Evolutionary conservation across 2,888 invertebrate genomes (phyloP).

Genomic region (Ochropleura leucogaster): DNA sequence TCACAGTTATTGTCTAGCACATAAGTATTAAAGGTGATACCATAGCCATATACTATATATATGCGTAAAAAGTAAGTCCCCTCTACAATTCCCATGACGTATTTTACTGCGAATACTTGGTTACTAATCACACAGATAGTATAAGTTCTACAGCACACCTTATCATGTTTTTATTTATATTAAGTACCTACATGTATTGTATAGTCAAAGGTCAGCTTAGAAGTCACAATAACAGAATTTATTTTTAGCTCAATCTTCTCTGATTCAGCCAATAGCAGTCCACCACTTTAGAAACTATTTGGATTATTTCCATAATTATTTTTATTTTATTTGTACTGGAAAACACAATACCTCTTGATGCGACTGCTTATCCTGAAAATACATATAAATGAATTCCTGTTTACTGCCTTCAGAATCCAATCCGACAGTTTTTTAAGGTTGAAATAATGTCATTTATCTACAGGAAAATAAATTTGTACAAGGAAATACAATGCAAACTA

Average conservation of each 20-base stretch:
- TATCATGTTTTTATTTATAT: constrained; percentile 5
- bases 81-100: not conserved
- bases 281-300: not conserved
- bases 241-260: not conserved
- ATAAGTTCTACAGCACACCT: not conserved
- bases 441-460: constrained; percentile 2
- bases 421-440: not conserved
- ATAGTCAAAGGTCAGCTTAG: constrained; percentile 23
- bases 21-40: not conserved
- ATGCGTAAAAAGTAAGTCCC: not conserved
- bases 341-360: no score
- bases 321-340: no score
- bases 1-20: not conserved
- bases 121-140: not conserved
- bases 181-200: not conserved
- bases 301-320: no score
- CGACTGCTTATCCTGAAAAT: not conserved
- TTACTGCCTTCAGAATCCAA: not conserved
- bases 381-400: not conserved
- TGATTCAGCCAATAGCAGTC: not conserved
- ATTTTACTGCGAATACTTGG: not conserved
- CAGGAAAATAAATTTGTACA: constrained; percentile 24
- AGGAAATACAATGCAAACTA: constrained; percentile 22
- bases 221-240: constrained; percentile 29
- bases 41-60: not conserved